A percentile compares a stretch with the other conserved stretches of the same genome.
Conservation (phyloP, 1,140 invertebrate species). For the Gryllus bimaculatus region DNA sequence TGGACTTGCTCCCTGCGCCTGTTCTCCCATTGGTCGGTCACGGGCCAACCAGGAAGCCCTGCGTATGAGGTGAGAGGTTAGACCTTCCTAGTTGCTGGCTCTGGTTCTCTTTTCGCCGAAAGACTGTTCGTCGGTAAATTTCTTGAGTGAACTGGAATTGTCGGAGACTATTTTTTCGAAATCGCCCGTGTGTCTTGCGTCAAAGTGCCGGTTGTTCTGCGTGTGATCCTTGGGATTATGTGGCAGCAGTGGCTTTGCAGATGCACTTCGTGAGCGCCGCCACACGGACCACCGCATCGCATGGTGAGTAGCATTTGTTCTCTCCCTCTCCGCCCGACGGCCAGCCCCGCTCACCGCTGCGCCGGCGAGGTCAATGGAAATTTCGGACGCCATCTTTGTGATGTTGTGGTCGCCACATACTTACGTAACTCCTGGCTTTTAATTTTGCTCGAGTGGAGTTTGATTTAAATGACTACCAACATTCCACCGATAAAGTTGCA, state of each 20-base stretch:
- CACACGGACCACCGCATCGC: background rate
- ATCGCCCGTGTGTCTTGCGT: background rate
- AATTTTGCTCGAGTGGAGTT: too few relatives aligned
- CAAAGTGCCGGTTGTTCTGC: background rate
- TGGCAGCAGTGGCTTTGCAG: background rate
- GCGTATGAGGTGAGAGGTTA: background rate
- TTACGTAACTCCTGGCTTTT: too few relatives aligned
- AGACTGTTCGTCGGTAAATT: background rate
- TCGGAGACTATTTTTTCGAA: background rate
- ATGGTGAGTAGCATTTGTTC: background rate
- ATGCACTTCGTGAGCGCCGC: too few relatives aligned
- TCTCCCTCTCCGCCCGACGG: background rate
- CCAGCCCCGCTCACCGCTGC: background rate
- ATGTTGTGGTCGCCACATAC: background rate
- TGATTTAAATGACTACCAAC: too few relatives aligned
- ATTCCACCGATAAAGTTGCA: too few relatives aligned
- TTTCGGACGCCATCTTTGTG: background rate
- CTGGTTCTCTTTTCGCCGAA: background rate
- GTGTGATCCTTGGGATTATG: background rate
- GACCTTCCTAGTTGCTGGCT: background rate
- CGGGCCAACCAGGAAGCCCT: background rate
- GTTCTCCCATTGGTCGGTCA: background rate
- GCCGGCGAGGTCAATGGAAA: background rate
- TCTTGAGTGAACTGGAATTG: background rate
- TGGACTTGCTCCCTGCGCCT: background rate